Evolutionary conservation across 1,140 invertebrate species (phyloP), one percentile per base, ranked within the genome.

Genomic region (Neodiprion fabricii): DNA sequence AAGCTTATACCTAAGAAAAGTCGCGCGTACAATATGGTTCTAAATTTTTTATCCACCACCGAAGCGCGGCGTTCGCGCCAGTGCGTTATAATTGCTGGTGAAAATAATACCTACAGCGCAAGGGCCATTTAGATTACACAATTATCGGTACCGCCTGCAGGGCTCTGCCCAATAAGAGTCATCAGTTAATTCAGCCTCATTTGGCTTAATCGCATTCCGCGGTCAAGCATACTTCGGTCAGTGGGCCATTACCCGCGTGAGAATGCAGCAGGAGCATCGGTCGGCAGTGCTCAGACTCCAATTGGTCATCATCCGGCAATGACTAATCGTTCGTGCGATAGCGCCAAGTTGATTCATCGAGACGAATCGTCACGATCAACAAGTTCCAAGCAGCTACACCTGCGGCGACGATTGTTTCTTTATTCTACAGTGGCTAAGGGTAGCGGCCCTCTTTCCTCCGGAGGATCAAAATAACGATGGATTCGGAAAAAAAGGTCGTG

Each of bases 151-250:
- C 28, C 28, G 28, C 1, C 28, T 40, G 28, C 28, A 40, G 28
- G 28, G 28, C 4, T 9, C 53, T 9, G 53, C 53, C 53, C 53
- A 61, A 61, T 12, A 17, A 61, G 53, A 61, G 53, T 61, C 53
- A 61, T 61, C 53, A 61, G n/a, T 61, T 61, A 61, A 61, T 61
- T 61, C 53, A 12, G 9, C 11, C n/a, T 61, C 11, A 61, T 61
- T 61, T 61, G n/a, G 53, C 53, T 61, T 61, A 61, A 61, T 61
- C n/a, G 53, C 53, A 61, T 61, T 61, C 53, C n/a, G 53, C 28
- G 53, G 53, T 17, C 53, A 17, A 61, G 28, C 28, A 61, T 61
- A 61, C 53, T 61, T 61, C 53, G 53, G 53, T 61, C 53, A 61
- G 11, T 61, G 11, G 53, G 53, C 53, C 11, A 61, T 17, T 61